Percentiles rank a stretch among this genome's conserved stretches.
Conservation (phyloP, 2,888 invertebrate genomes). For the Stratiomys singularior region DNA sequence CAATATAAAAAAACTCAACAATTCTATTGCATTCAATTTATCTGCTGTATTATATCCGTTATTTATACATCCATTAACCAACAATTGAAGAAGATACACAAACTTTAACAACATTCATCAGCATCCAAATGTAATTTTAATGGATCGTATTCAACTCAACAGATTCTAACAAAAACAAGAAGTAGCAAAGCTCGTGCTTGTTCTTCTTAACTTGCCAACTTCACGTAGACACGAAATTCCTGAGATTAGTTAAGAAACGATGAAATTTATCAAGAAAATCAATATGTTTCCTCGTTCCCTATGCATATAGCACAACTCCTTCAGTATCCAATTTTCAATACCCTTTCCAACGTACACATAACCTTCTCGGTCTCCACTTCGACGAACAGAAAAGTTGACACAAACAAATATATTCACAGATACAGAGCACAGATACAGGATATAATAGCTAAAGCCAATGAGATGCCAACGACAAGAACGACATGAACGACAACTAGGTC, state of each 20-base stretch:
- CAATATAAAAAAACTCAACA: no score
- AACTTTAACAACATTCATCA: background rate
- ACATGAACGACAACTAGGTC: background rate
- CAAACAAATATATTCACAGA: background rate
- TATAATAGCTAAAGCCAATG: background rate
- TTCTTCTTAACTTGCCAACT: no score
- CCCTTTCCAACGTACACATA: background rate
- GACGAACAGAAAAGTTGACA: background rate
- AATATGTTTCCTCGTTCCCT: background rate
- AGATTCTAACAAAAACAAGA: background rate
- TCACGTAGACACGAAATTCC: no score
- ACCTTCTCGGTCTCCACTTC: background rate
- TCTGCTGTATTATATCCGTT: no score
- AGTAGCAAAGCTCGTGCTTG: background rate
- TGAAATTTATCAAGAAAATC: constrained; percentile 9
- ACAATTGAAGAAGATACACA: no score
- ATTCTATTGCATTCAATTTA: no score
- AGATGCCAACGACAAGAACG: background rate
- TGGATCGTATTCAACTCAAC: background rate
- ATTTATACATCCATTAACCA: no score
- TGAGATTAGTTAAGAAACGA: background rate
- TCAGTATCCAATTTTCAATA: background rate
- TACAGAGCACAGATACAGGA: no score
- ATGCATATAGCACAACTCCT: background rate
- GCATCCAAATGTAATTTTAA: constrained; percentile 13